Evolutionary conservation across 1,140 invertebrate genomes (phyloP).

Genomic region (roundworm (Caenorhabditis elegans)): WBcel235 BX284605.5:10390001-10390500

Average conservation of each 20-base stretch:
- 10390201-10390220: conserved; percentile 2
- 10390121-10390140: too few relatives aligned
- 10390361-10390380: too few relatives aligned
- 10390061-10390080: too few relatives aligned
- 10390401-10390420: background rate
- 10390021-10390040: too few relatives aligned
- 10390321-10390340: background rate
- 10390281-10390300: background rate
- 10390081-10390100: too few relatives aligned
- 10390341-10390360: background rate
- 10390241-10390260: background rate
- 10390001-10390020: too few relatives aligned
- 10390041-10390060: too few relatives aligned
- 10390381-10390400: background rate
- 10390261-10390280: conserved; percentile 3
- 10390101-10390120: too few relatives aligned
- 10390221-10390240: background rate
- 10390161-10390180: background rate
- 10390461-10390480: background rate
- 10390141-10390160: too few relatives aligned
- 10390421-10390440: background rate
- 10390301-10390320: conserved; percentile 11
- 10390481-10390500: background rate
- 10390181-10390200: background rate
- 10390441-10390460: background rate